Conservation (phyloP, 2,888 invertebrate genomes). For the Stenurella melanura region DNA sequence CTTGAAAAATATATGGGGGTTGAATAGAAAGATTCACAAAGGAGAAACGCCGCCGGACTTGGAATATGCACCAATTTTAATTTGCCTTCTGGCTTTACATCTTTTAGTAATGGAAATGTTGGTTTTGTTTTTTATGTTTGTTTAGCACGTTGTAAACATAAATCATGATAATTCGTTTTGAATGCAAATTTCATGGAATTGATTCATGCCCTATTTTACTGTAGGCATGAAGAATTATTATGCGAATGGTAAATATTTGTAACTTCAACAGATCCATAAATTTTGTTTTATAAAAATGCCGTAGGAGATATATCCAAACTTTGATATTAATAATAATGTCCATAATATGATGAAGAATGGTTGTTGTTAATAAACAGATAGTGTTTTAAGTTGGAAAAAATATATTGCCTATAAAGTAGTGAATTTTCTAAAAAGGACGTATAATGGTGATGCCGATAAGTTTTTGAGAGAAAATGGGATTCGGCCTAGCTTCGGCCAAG, state of each 20-base stretch:
- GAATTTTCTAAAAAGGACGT: too few species aligned
- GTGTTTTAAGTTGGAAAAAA: too few species aligned
- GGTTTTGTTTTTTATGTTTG: slow-evolving; percentile 23
- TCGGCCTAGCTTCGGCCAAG: too few species aligned
- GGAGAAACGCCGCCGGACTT: slow-evolving; percentile 42
- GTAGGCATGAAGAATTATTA: background rate
- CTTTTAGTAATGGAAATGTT: slow-evolving; percentile 18
- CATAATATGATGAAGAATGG: too few species aligned
- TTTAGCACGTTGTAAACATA: background rate
- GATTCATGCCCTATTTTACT: background rate
- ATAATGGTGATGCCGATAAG: too few species aligned
- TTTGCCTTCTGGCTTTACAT: slow-evolving; percentile 31
- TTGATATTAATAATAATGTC: too few species aligned
- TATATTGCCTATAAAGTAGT: too few species aligned
- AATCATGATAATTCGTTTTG: slow-evolving; percentile 15
- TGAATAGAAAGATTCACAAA: slow-evolving; percentile 53
- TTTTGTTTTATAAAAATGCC: background rate
- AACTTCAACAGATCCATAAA: background rate
- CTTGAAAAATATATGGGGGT: slow-evolving; percentile 56
- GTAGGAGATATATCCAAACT: too few species aligned
- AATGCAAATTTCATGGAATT: slow-evolving; percentile 20
- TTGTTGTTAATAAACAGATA: too few species aligned
- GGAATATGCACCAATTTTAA: slow-evolving; percentile 44
- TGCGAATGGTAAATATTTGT: background rate
- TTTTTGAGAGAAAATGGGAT: too few species aligned